Percentiles rank a stretch among this genome's conserved stretches.
phyloP scores from a whole-genome alignment of 92 coral and sea anemone species.

The Ricordea florida region DNA sequence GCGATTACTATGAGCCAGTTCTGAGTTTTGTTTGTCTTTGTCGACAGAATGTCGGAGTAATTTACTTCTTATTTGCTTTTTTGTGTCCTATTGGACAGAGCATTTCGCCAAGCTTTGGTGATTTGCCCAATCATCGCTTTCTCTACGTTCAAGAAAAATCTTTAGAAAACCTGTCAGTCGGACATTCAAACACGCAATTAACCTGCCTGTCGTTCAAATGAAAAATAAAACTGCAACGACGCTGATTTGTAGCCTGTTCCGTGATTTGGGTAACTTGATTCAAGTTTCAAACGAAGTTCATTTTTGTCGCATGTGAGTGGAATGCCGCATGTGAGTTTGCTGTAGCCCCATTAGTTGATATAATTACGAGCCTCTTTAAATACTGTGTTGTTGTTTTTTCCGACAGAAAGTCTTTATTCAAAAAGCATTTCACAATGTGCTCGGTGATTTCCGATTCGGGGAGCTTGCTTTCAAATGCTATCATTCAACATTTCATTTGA shows the following conservation, averaged over 20 bases:
- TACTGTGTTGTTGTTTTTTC: not conserved
- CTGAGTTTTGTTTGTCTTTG: slow-evolving; percentile 41
- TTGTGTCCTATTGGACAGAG: slow-evolving; percentile 8
- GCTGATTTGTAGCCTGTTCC: no score
- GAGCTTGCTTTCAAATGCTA: not conserved
- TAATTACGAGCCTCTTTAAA: not conserved
- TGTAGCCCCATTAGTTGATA: not conserved
- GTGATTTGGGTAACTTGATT: no score
- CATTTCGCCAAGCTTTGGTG: slow-evolving; percentile 9
- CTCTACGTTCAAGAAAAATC: slow-evolving; percentile 11
- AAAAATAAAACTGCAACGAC: no score
- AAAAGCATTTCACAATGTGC: not conserved
- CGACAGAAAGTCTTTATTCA: not conserved
- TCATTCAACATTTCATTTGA: not conserved
- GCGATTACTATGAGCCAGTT: slow-evolving; percentile 40
- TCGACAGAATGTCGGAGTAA: slow-evolving; percentile 57
- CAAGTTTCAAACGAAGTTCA: no score
- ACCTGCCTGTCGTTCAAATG: slow-evolving; percentile 18
- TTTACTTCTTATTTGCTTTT: slow-evolving; percentile 36
- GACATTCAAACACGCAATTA: slow-evolving; percentile 35
- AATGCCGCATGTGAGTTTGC: no score
- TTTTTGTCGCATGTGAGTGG: no score
- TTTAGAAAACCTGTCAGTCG: slow-evolving; percentile 1
- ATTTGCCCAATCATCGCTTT: slow-evolving; percentile 23
- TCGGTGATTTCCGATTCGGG: not conserved